Conservation (phyloP, 2,113 vertebrate genomes). For the Embiotoca jacksoni region DNA sequence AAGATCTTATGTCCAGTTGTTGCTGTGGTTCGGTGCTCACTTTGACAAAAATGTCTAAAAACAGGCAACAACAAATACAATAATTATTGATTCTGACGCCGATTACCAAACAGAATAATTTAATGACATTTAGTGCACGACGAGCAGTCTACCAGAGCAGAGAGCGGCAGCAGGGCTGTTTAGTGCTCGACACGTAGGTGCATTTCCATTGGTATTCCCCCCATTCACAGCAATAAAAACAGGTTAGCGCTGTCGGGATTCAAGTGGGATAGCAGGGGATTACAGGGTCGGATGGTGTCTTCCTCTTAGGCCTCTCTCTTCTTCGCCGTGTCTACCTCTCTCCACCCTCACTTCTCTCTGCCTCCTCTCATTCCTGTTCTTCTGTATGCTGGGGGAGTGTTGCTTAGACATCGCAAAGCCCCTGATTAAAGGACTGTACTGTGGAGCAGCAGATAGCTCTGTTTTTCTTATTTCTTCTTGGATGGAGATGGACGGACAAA, state of each 20-base stretch:
- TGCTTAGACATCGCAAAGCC: slow-evolving; percentile 56
- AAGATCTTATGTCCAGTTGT: not conserved
- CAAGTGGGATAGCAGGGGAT: slow-evolving; percentile 63
- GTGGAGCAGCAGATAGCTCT: slow-evolving; percentile 42
- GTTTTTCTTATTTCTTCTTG: slow-evolving; percentile 44
- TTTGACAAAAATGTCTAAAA: not conserved
- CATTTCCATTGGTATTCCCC: slow-evolving; percentile 51
- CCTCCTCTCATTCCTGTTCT: slow-evolving; percentile 13
- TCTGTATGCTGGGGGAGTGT: slow-evolving; percentile 44
- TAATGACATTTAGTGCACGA: slow-evolving; percentile 4
- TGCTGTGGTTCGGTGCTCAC: not conserved
- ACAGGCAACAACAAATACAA: not conserved
- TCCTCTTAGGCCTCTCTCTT: slow-evolving; percentile 30
- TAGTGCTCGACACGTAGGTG: slow-evolving; percentile 32
- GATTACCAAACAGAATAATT: slow-evolving; percentile 36
- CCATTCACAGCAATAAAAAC: slow-evolving; percentile 60
- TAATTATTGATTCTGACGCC: slow-evolving; percentile 27
- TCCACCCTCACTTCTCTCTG: not conserved
- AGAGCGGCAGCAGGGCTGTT: slow-evolving; percentile 26
- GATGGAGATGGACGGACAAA: slow-evolving; percentile 36
- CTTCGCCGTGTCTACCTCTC: slow-evolving; percentile 1
- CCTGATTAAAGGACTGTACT: slow-evolving; percentile 52
- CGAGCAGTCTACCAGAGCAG: slow-evolving; percentile 17
- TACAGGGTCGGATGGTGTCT: slow-evolving; percentile 46
- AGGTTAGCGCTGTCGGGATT: slow-evolving; percentile 56